phyloP scores from a whole-genome alignment of 2,113 vertebrate genomes.

The Cochlearius cochlearius region DNA sequence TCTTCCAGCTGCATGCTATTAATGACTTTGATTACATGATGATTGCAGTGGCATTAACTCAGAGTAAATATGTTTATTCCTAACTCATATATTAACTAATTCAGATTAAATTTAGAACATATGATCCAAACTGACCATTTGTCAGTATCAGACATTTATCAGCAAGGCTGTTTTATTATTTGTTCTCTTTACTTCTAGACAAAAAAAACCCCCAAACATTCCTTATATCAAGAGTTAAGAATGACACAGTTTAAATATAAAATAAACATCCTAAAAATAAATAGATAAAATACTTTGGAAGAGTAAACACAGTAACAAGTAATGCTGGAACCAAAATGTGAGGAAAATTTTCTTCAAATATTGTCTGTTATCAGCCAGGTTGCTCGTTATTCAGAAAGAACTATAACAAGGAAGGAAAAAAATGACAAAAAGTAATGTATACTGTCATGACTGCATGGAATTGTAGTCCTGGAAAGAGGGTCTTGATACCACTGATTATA shows the following conservation, averaged over 20 bases:
- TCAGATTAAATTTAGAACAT: background rate
- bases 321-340: background rate
- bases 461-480: background rate
- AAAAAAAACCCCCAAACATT: background rate
- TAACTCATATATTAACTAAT: background rate
- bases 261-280: background rate
- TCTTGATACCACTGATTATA: background rate
- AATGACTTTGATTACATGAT: background rate
- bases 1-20: background rate
- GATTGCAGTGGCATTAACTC: background rate
- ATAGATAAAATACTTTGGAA: background rate
- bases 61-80: background rate
- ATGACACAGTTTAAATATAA: background rate
- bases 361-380: fast-evolving
- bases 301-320: background rate
- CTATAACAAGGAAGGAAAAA: background rate
- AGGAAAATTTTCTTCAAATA: background rate
- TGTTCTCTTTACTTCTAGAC: background rate
- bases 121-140: background rate
- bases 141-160: background rate
- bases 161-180: background rate
- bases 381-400: background rate
- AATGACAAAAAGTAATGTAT: background rate
- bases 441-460: background rate
- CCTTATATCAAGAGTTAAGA: background rate